Evolutionary conservation across 1,140 invertebrate genomes (phyloP), one percentile per base, ranked within the genome.

Genomic region (Caenorhabditis inopinata): DNA sequence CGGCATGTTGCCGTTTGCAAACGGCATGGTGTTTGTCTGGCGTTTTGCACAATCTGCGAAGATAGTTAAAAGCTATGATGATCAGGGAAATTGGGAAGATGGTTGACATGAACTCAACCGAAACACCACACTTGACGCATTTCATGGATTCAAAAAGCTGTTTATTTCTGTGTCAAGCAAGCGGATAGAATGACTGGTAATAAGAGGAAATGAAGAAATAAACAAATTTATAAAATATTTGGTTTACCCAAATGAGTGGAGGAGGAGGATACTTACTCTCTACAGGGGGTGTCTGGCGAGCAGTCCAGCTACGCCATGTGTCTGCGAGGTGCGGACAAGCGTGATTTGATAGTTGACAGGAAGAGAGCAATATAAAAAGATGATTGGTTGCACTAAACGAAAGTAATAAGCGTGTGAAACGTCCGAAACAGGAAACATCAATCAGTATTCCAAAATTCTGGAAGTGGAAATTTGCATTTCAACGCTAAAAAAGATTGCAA

Each of bases 181-280:
- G 6, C n/a, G 12, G 58, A 38, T 68, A 18, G 58, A 68, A 38
- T 68, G 12, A 38, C 29, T 35, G 32, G 58, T 68, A 68, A 68
- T 68, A 68, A 68, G 58, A 68, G 58, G 38, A 68, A 58, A 6
- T 14, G 58, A 38, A 12, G 58, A 68, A 38, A 68, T 68, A 68
- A 68, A 68, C 58, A 68, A 38, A 68, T 32, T n/a, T 3, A 14
- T 42, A 42, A 7, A 42, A 14, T 5, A 42, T 7, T 42, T 51
- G 51, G 58, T 68, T 68, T 68, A 68, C 32, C 23, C 58, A 21
- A 68, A 38, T 68, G 58, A 38, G 51, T 9, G 7, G 18, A 32
- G 11, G 6, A 32, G n/a, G 18, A 32, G 27, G 25, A 14, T 58
- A 32, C 32, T 9, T 2, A 5, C n/a, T 9, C 3, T 4, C 12